Evolutionary conservation across 2,113 vertebrate species (phyloP), one percentile per base, ranked within the genome.

Genomic region (Agapornis roseicollis): DNA sequence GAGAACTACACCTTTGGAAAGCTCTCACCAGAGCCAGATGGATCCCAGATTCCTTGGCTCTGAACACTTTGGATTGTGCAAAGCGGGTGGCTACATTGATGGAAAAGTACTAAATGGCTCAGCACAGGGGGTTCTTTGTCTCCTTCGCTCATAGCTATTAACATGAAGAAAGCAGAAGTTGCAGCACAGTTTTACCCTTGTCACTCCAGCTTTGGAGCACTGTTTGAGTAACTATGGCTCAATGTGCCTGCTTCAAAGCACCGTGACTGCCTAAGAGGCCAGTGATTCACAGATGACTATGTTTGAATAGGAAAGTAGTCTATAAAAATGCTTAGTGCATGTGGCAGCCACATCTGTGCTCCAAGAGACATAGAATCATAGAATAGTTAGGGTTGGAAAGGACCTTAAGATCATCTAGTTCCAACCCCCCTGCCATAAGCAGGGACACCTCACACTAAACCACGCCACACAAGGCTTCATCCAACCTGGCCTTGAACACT

Each of bases 111-210:
- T 13, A 42, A 90, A 73, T 46, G 8, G 8, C 35, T 84, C 65
- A 71, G 86, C 55, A 94, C 70, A 92, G 88, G 55, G 49, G 16
- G 12, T 80, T 90, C 80, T 80, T 80, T 93, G 82, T 94, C 82
- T 93, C 58, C 27, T 42, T 68, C 37, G 42, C 22, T 83, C 1
- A 0, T 55, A 83, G 70, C 47, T 63, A 25, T 10, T 65, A 61
- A 18, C 27, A 61, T 9, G n/a, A 60, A 49, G 71, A 70, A 83
- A 83, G 56, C 7, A 84, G 66, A 80, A 90, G 37, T 14, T 69
- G 47, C 50, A 94, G 74, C 16, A 64, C 28, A 56, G 33, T 50
- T 85, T 80, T 49, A 88, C 37, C 35, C 25, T 29, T 22, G 55
- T 73, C 60, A 63, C 28, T 70, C 28, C 31, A 70, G 2, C 58